Conservation (phyloP, 2,113 vertebrate genomes). For the Nicator chloris region DNA sequence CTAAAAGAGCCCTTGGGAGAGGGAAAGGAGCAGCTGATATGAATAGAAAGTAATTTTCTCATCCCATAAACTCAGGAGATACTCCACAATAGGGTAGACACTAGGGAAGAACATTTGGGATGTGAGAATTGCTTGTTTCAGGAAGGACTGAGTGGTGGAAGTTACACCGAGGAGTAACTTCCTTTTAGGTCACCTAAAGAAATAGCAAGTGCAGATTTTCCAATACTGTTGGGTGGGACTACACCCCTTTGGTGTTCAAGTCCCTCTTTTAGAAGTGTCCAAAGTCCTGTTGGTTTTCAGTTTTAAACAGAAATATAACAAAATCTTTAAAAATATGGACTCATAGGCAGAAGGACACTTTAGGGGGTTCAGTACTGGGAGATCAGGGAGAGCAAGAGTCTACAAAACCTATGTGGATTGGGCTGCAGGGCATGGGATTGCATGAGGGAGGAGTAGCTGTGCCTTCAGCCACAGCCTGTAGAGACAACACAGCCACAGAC, state of each 20-base stretch:
- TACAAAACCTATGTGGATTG: background rate
- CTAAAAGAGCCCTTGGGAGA: background rate
- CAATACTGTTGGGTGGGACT: background rate
- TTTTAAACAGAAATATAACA: background rate
- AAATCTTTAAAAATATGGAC: background rate
- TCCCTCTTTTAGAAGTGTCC: background rate
- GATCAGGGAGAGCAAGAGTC: background rate
- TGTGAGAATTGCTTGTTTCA: background rate
- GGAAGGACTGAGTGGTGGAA: background rate
- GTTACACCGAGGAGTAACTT: background rate
- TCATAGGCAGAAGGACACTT: background rate
- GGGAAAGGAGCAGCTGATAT: background rate
- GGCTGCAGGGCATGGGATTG: background rate
- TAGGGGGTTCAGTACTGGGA: background rate
- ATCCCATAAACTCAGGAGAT: background rate
- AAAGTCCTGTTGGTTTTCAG: background rate
- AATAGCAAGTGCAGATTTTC: background rate
- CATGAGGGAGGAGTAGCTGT: background rate
- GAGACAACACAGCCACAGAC: conserved; percentile 9
- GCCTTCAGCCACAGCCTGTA: background rate
- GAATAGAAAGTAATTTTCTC: background rate
- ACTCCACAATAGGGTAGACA: background rate
- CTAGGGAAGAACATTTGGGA: background rate
- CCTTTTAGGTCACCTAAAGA: background rate
- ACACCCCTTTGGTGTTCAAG: background rate